Percentiles rank a stretch among this genome's conserved stretches.
Conservation (phyloP, 2,113 vertebrate genomes). For the Pungitius pungitius region DNA sequence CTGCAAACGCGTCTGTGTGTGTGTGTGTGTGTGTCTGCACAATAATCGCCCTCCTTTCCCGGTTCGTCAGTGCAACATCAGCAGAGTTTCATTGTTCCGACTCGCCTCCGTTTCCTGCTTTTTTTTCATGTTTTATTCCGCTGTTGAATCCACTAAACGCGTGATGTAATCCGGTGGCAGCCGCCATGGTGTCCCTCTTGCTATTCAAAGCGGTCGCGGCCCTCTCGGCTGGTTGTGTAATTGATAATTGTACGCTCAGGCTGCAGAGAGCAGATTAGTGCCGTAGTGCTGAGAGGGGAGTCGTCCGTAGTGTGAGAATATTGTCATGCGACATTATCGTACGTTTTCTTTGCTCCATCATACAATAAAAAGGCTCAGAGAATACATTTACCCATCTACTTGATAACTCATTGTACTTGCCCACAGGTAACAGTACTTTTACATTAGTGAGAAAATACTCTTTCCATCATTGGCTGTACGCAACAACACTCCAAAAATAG, state of each 20-base stretch:
- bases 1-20: neutral
- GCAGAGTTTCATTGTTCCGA: neutral
- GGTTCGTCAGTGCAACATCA: neutral
- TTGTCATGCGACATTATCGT: neutral
- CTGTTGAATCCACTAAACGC: neutral
- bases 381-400: neutral
- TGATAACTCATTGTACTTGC: neutral
- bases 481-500: neutral
- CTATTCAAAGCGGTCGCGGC: neutral
- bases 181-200: neutral
- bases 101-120: neutral
- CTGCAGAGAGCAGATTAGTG: neutral
- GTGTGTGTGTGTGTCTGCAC: neutral
- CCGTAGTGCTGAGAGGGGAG: neutral
- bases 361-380: neutral
- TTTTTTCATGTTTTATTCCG: neutral
- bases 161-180: neutral
- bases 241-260: neutral
- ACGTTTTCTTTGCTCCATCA: neutral
- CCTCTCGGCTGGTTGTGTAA: neutral
- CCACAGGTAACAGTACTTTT: neutral
- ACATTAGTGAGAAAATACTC: neutral
- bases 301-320: neutral
- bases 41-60: neutral
- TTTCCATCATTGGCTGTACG: neutral